These are phyloP conservation scores for Bombus confusus DNA, from an alignment of 1,140 invertebrate species.

Conservation along the genomic window DNA sequence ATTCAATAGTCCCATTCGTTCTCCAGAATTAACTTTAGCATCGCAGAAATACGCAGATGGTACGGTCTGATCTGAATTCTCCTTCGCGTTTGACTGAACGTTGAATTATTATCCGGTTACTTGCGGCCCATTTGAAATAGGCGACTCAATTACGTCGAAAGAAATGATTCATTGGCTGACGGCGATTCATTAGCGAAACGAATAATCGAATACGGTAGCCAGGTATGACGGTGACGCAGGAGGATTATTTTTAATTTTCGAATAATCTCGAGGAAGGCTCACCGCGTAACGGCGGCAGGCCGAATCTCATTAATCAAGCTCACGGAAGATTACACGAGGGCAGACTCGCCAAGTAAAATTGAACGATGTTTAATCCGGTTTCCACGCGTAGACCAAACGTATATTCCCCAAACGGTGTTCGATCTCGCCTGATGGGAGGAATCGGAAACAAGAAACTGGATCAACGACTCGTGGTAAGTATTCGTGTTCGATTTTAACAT, in stretches of 20 bases:
- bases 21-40: background rate
- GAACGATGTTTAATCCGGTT: slow-evolving; percentile 17
- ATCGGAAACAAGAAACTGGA: background rate
- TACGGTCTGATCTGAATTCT: background rate
- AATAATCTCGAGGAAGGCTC: background rate
- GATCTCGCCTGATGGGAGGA: background rate
- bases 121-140: background rate
- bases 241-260: slow-evolving; percentile 18
- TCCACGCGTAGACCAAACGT: background rate
- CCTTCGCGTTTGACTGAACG: background rate
- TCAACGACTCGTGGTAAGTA: background rate
- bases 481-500: background rate
- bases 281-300: background rate
- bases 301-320: slow-evolving; percentile 28
- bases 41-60: background rate
- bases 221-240: background rate
- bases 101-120: background rate
- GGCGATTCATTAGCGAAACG: slow-evolving; percentile 12
- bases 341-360: slow-evolving; percentile 11
- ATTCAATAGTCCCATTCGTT: background rate
- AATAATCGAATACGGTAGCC: background rate
- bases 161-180: slow-evolving; percentile 15
- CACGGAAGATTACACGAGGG: background rate
- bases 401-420: background rate
- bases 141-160: slow-evolving; percentile 19